Conservation (phyloP, 2,113 vertebrate genomes). For the Cheilinus undulatus region DNA sequence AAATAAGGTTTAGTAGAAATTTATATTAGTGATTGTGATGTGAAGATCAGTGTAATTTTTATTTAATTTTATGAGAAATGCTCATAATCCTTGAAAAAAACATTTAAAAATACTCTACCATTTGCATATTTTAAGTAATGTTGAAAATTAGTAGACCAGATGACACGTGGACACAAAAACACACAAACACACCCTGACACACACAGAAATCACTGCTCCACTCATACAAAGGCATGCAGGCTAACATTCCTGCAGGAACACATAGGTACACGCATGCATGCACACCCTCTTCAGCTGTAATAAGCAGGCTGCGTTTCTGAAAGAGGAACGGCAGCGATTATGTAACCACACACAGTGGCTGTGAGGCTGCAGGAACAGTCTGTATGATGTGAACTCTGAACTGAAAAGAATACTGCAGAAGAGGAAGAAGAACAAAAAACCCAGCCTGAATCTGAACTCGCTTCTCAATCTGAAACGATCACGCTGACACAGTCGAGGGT, state of each 20-base stretch:
- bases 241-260: constrained; percentile 49
- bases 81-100: too few species aligned
- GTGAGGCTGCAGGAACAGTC: constrained; percentile 30
- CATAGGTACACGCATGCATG: constrained; percentile 49
- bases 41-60: too few species aligned
- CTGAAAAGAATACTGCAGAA: constrained; percentile 13
- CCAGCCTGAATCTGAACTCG: neutral
- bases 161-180: constrained; percentile 14
- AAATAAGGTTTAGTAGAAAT: too few species aligned
- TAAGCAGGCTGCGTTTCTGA: constrained; percentile 59
- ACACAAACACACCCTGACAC: constrained; percentile 26
- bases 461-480: neutral
- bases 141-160: neutral
- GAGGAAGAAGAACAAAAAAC: neutral
- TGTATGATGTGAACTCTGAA: constrained; percentile 22
- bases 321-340: constrained; percentile 67
- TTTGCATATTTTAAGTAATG: neutral
- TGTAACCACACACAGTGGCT: constrained; percentile 59
- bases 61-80: too few species aligned
- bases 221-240: constrained; percentile 18
- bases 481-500: neutral
- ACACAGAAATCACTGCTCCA: constrained; percentile 17
- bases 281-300: constrained; percentile 62
- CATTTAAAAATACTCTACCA: too few species aligned
- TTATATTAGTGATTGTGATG: too few species aligned